Evolutionary conservation across 1,140 invertebrate genomes (phyloP), one percentile per base, ranked within the genome.

Genomic region (Drosophila sp.): DNA sequence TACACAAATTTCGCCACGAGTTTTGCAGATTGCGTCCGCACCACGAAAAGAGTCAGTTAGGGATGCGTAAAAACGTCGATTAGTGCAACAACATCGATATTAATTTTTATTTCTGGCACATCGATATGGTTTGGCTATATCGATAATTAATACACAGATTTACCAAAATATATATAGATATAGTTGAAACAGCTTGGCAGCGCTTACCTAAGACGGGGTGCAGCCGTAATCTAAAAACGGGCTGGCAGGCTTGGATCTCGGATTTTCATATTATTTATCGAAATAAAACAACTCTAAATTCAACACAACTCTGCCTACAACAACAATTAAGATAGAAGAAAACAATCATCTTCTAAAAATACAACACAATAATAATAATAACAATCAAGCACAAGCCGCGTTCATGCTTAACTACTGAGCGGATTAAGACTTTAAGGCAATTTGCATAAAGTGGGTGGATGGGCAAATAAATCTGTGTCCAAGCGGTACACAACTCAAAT

Each of bases 1-100:
- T 73, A 69, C 43, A 72, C 65, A 63, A 29, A 64, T 32, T 76
- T 65, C 73, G 73, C 73, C 73, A 76, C 73, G 73, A 72, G 73
- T 76, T 76, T 76, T 76, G 61, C 73, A 75, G 69, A 61, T 65
- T 72, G 69, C 46, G 57, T 69, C 57, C 64, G 32, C 65, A 70
- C 65, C 46, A 73, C 57, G 71, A 69, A 73, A 73, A 73, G 71
- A 73, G 71, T 14, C 48, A 67, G 54, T 27, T 29, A 61, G 66
- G 29, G 66, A 70, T 70, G 66, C 9, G 58, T 11, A 1, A 34
- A 18, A 11, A 13, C 9, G n/a, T 43, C 65, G 65, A 59, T 54
- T 16, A 8, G n/a, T 9, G 13, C 4, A 0, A 32, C 7, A 29
- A 29, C 27, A 29, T 29, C 27, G 27, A 29, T 29, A 29, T 29